Evolutionary conservation across 2,113 vertebrate species (phyloP).

Genomic region (Crotalus tigris): DNA sequence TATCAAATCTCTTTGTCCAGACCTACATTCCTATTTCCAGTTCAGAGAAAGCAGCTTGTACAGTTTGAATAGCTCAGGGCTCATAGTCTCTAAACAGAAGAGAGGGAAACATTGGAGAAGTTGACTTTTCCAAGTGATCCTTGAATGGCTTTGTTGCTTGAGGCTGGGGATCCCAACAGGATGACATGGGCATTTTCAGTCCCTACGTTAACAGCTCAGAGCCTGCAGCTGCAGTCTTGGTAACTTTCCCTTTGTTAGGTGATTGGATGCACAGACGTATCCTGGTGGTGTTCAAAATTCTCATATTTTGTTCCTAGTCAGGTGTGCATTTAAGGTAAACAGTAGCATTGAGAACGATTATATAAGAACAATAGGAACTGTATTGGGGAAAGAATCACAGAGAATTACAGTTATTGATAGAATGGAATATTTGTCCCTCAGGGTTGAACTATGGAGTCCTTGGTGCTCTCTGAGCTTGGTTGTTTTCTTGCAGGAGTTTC

Average conservation of each 20-base stretch:
- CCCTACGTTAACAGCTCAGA: constrained; percentile 55
- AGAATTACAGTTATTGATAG: not conserved
- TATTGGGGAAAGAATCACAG: not conserved
- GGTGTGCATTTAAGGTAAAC: not conserved
- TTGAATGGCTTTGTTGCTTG: constrained; percentile 92
- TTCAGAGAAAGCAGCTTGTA: constrained; percentile 51
- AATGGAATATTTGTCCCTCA: not conserved
- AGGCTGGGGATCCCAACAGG: constrained; percentile 93
- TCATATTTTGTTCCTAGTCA: not conserved
- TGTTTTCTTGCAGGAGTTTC: not conserved
- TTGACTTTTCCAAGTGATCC: constrained; percentile 80
- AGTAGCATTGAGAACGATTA: constrained; percentile 32
- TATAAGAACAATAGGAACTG: constrained; percentile 42
- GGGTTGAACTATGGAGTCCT: not conserved
- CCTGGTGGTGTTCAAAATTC: not conserved
- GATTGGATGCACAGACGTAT: not conserved
- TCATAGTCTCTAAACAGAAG: constrained; percentile 69
- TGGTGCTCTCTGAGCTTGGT: not conserved
- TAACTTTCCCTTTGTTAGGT: not conserved
- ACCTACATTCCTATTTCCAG: constrained; percentile 73
- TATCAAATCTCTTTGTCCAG: constrained; percentile 78
- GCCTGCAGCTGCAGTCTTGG: too few relatives aligned
- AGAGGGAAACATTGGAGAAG: constrained; percentile 72
- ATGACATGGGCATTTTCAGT: constrained; percentile 90
- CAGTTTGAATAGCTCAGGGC: constrained; percentile 67